phyloP scores from a whole-genome alignment of 2,888 invertebrate genomes.

The Mythimna impura region DNA sequence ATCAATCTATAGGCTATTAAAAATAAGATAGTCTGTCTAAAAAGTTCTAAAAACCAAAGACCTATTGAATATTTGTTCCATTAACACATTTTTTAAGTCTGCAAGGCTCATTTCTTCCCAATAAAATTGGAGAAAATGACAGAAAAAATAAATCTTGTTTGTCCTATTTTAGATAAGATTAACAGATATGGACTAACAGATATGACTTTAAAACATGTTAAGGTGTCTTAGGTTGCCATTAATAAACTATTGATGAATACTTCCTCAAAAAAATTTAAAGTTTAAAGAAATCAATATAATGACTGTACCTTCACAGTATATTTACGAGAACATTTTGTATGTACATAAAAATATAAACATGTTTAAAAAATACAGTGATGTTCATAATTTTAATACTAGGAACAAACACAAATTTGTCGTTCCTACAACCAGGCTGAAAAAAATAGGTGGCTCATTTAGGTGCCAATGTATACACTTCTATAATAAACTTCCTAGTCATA shows the following conservation, averaged over 20 bases:
- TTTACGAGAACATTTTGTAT: no score
- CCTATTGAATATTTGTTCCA: neutral
- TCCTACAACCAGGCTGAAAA: no score
- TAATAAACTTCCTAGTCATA: no score
- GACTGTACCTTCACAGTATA: no score
- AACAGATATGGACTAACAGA: slow-evolving; percentile 11
- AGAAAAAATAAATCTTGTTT: slow-evolving; percentile 32
- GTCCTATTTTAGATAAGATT: slow-evolving; percentile 41
- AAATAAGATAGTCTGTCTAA: neutral
- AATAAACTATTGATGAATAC: neutral
- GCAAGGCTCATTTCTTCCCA: neutral
- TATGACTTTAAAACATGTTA: neutral
- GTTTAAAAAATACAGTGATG: no score
- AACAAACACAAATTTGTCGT: no score
- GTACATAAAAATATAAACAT: no score
- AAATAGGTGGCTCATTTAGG: no score
- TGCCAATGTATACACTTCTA: no score
- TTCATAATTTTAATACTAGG: no score
- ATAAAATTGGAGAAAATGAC: slow-evolving; percentile 18
- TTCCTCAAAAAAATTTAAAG: no score
- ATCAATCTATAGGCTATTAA: neutral
- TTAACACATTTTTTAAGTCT: neutral
- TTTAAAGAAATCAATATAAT: no score
- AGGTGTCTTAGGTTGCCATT: neutral
- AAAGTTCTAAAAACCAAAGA: neutral